phyloP scores from a whole-genome alignment of 2,113 vertebrate genomes.

The Lates calcarifer region DNA sequence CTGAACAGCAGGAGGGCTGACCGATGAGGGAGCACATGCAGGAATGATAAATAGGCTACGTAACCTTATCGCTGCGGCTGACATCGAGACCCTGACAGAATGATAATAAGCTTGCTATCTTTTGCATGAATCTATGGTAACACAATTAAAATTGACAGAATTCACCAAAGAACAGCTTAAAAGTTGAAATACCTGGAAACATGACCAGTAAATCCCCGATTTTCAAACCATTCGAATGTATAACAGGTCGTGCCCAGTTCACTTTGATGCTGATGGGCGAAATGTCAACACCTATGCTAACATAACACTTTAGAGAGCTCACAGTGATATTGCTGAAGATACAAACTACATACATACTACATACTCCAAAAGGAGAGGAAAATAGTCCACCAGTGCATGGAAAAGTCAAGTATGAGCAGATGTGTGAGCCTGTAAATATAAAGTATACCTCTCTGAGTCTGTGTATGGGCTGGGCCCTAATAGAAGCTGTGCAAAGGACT shows the following conservation, averaged over 20 bases:
- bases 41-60: constrained; percentile 73
- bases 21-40: constrained; percentile 54
- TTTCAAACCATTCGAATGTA: background rate
- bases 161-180: background rate
- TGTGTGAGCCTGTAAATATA: constrained; percentile 32
- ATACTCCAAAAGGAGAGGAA: constrained; percentile 11
- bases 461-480: constrained; percentile 23
- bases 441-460: constrained; percentile 2
- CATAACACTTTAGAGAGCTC: background rate
- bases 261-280: background rate
- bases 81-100: constrained; percentile 62
- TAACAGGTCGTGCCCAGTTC: background rate
- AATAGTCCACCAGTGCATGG: background rate
- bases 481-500: constrained; percentile 20
- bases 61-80: constrained; percentile 63
- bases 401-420: constrained; percentile 16
- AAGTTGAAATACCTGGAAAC: background rate
- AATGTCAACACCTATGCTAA: background rate
- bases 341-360: constrained; percentile 6
- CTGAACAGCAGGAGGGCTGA: constrained; percentile 60
- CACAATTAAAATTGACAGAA: constrained; percentile 11
- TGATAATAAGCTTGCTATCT: constrained; percentile 61
- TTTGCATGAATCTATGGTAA: constrained; percentile 19
- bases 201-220: background rate
- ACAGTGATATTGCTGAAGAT: background rate